phyloP scores from a whole-genome alignment of 2,113 vertebrate genomes.

The Pelecanoides urinatrix region DNA sequence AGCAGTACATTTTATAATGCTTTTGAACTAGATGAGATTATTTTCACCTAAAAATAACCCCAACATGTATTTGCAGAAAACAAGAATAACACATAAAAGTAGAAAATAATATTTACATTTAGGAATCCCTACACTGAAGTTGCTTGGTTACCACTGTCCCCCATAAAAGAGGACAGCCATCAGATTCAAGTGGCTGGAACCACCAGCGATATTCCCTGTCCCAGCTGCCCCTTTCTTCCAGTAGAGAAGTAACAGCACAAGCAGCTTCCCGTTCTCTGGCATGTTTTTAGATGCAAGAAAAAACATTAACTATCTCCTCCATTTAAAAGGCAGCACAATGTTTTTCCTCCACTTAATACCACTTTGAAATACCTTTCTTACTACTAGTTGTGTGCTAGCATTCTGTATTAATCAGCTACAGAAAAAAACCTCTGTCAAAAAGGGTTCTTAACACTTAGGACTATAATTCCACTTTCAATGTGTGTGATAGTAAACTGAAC shows the following conservation, averaged over 20 bases:
- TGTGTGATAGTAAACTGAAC: background rate
- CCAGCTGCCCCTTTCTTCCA: background rate
- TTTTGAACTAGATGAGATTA: background rate
- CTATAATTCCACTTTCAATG: background rate
- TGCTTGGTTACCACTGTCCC: background rate
- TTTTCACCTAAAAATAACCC: background rate
- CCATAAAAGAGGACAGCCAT: background rate
- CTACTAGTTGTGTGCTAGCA: background rate
- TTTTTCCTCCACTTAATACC: background rate
- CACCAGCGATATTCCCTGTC: background rate
- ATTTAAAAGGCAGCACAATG: background rate
- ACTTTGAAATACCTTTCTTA: background rate
- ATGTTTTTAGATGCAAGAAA: background rate
- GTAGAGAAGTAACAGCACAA: background rate
- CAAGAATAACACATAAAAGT: background rate
- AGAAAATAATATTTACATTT: background rate
- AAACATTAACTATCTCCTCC: background rate
- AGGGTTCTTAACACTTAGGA: background rate
- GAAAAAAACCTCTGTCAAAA: background rate
- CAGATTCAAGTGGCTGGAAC: background rate
- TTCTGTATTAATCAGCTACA: background rate
- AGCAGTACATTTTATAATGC: background rate
- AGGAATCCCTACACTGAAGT: background rate
- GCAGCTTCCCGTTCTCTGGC: background rate
- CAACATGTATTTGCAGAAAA: background rate